Base-by-base conservation (phyloP, 1,140 invertebrate species). In the Medauroidea extradentata region DNA sequence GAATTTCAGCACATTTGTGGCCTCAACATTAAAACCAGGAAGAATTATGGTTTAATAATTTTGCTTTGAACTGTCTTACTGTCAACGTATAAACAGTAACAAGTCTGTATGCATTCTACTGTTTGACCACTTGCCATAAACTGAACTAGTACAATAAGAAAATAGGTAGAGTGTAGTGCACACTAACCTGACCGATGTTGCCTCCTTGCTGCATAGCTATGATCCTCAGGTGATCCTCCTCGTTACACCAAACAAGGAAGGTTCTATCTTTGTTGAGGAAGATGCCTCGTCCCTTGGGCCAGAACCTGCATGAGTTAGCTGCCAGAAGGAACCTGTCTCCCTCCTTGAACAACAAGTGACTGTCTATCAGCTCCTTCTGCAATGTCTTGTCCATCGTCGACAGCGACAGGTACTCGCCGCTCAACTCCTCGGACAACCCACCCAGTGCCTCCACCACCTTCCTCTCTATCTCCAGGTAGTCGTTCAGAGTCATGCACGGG, bases 301-400 rank as follows among this genome's bases (percentile, higher is more conserved):
- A 91, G 73, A 82, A 90, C 48, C 85, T 80, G 73, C 83, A 90
- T 52, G 85, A 84, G 56, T 89, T 87, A 43, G 89, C 87, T 18
- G 82, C 81, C 65, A 85, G 78, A 27, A 88, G 71, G 71, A 83
- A 84, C 39, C 81, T 75, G 73, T 91, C 86, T 18, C 84, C 86
- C 63, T 90, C 85, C 72, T 89, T 88, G 74, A 91, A 92, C 21
- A 90, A 77, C 73, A 90, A 90, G 69, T 90, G 86, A 61, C 90
- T 85, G 69, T 88, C 82, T 60, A 88, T 87, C 64, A 91, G 79
- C 68, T 84, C 79, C 67, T 85, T 79, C 69, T 89, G 83, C 18
- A 80, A 83, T 38, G 82, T 80, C 64, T 86, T 81, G 67, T 81
- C 78, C 79, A 91, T 87, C 34, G 82, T 81, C 24, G 77, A 78